Base-by-base conservation (phyloP, 2,888 invertebrate species). In the Ecliptopera silaceata region DNA sequence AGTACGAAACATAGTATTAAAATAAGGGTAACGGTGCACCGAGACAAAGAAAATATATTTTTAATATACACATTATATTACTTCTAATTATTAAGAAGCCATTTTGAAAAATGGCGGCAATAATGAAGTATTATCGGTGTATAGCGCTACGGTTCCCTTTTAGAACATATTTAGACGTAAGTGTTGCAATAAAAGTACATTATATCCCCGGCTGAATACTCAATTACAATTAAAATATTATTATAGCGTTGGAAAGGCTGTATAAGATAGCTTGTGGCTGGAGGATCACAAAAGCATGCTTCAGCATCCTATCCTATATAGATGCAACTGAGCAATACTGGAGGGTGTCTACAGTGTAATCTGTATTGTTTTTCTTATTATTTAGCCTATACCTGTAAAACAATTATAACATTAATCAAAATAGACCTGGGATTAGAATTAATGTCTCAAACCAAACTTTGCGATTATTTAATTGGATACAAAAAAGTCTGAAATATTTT, bases 41-140 rank as follows among this genome's bases (percentile, higher is more conserved):
- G 74, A 81, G 74, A 79, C 69, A 77, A 77, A 77, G 69, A 71
- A 71, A 69, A 74, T 79, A 75, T 88, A 88, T 88, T 88, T 88
- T 88, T 87, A 86, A 84, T 87, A 87, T 75, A 73, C 75, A 78
- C 76, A 70, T 75, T 74, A 72, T 80, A 29, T 50, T 74, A 86
- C 84, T 84, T 82, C 70, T 80, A 72, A 70, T 67, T n/a, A n/a
- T 39, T 53, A 72, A 70, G 60, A 12, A 4, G 83, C 80, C 79
- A 75, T 75, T 63, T 49, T 64, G 57, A 29, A 71, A 71, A 73
- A 72, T 56, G 57, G 67, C 74, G 85, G 86, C 87, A 85, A 84
- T 82, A 83, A 85, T 59, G 56, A 60, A 66, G 66, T 64, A 64
- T 67, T 64, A 64, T 62, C 56, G 12, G 60, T 59, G 60, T 63